These are phyloP conservation scores for Lagopus muta DNA, from an alignment of 2,113 vertebrate genomes.

Conservation along the genomic window DNA sequence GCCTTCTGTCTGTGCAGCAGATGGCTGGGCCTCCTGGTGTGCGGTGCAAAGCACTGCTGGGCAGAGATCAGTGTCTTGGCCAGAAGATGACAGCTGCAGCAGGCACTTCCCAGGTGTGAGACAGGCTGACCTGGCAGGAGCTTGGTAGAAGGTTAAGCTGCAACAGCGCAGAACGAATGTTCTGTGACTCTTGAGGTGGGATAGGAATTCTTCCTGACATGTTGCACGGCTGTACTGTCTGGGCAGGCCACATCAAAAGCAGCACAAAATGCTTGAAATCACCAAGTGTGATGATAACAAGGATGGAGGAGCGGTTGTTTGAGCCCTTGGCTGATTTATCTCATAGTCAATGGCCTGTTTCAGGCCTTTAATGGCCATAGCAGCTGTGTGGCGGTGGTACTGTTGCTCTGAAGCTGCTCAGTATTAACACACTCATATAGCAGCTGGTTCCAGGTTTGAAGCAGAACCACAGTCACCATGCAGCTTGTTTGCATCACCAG, in stretches of 20 bases:
- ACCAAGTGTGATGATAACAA: neutral
- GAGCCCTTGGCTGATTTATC: neutral
- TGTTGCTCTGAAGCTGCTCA: neutral
- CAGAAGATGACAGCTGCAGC: neutral
- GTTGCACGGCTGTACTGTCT: neutral
- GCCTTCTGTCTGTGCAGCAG: neutral
- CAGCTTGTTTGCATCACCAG: neutral
- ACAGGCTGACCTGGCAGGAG: fast-evolving
- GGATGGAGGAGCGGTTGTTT: neutral
- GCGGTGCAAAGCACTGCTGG: fast-evolving
- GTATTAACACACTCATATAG: neutral
- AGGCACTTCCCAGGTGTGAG: fast-evolving
- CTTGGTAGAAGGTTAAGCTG: neutral
- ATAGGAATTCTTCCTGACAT: neutral
- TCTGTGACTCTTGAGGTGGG: neutral
- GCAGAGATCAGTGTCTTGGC: fast-evolving
- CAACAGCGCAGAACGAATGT: neutral
- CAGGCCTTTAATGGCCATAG: neutral
- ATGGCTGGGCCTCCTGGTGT: neutral
- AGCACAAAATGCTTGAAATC: neutral
- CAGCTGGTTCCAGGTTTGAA: neutral
- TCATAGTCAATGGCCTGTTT: neutral
- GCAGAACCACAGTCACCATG: neutral
- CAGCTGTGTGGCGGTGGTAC: neutral
- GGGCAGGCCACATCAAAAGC: neutral